Conservation (phyloP, 1,140 invertebrate genomes). For the Macrocentrus cingulum region DNA sequence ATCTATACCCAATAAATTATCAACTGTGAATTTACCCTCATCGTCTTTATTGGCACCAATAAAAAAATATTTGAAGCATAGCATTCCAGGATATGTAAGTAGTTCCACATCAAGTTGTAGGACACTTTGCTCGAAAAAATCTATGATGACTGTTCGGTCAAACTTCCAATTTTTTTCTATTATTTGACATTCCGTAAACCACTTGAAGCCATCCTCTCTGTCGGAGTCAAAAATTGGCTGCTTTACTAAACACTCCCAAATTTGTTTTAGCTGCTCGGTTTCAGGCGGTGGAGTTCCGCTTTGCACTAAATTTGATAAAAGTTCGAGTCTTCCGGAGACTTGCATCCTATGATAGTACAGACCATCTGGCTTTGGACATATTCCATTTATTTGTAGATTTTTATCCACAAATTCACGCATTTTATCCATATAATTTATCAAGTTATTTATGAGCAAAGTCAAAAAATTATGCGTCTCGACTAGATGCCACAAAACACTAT, state of each 20-base stretch:
- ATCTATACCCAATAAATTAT: conserved; percentile 92
- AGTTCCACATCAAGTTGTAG: conserved; percentile 88
- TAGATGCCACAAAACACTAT: conserved; percentile 87
- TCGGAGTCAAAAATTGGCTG: conserved; percentile 89
- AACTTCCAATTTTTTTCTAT: conserved; percentile 97
- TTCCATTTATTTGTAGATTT: conserved; percentile 77
- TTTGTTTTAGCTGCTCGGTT: conserved; percentile 94
- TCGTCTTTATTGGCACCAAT: conserved; percentile 96
- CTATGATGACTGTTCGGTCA: conserved; percentile 93
- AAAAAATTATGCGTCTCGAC: conserved; percentile 93
- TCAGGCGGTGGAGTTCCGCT: conserved; percentile 95
- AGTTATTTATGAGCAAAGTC: conserved; percentile 89
- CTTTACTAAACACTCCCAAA: conserved; percentile 95
- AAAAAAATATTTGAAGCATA: conserved; percentile 94
- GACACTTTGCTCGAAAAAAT: conserved; percentile 96
- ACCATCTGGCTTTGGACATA: conserved; percentile 81
- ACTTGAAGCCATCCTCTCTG: conserved; percentile 95
- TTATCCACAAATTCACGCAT: conserved; percentile 72
- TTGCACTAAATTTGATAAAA: conserved; percentile 88
- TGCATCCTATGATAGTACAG: conserved; percentile 90
- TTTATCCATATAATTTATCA: conserved; percentile 89
- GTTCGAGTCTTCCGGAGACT: conserved; percentile 91
- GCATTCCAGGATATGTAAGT: conserved; percentile 94
- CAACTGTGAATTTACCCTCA: conserved; percentile 87
- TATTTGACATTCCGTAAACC: conserved; percentile 97